These are phyloP conservation scores for Girardinichthys multiradiatus DNA, from an alignment of 2,113 vertebrate species.

Conservation along the genomic window DNA sequence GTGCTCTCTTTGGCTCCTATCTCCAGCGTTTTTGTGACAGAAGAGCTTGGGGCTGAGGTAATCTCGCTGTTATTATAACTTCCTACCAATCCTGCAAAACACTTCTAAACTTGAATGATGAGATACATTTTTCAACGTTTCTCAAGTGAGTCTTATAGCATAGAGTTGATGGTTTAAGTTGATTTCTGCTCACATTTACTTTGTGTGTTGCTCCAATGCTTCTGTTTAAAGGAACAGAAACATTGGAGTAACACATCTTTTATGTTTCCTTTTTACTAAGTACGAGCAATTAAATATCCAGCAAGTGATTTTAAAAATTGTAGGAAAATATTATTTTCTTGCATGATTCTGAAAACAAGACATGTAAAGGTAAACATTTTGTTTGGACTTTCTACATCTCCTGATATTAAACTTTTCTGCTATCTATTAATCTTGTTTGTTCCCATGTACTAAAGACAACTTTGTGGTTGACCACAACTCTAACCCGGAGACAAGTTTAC, in stretches of 20 bases:
- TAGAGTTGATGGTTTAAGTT: not conserved
- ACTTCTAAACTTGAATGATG: not conserved
- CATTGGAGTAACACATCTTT: not conserved
- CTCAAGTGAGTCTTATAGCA: not conserved
- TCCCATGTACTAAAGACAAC: slow-evolving; percentile 30
- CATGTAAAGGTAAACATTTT: not conserved
- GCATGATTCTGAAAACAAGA: not conserved
- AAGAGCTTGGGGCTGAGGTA: not conserved
- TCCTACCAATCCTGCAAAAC: not conserved
- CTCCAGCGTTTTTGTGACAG: not conserved
- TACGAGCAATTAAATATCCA: not conserved
- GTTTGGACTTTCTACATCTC: not conserved
- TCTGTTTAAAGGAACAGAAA: too few relatives aligned
- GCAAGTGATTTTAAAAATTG: not conserved
- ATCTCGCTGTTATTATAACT: slow-evolving; percentile 16
- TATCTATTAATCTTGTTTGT: not conserved
- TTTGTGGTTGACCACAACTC: slow-evolving; percentile 52
- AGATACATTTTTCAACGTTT: slow-evolving; percentile 5
- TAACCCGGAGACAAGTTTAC: slow-evolving; percentile 58
- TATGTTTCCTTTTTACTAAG: too few relatives aligned
- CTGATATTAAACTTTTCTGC: not conserved
- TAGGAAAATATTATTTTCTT: too few relatives aligned
- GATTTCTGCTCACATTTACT: not conserved
- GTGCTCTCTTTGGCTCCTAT: not conserved
- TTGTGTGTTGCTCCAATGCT: not conserved